phyloP scores from a whole-genome alignment of 2,113 vertebrate species.

The Ciconia boyciana region DNA sequence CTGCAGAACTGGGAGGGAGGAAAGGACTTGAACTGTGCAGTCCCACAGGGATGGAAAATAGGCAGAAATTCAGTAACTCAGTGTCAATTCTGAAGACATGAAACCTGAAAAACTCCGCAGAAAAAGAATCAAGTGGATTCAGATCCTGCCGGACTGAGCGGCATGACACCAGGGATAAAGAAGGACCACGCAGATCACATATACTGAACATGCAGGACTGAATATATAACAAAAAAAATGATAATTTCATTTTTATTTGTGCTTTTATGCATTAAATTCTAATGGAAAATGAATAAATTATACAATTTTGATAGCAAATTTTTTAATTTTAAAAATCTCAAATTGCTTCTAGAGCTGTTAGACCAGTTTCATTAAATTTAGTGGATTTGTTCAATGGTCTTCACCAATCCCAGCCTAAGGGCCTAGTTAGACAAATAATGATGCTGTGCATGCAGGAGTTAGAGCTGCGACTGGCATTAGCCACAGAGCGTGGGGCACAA shows the following conservation, averaged over 20 bases:
- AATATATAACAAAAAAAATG: not conserved
- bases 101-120: not conserved
- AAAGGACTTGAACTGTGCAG: not conserved
- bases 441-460: rapidly evolving
- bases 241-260: not conserved
- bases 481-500: not conserved
- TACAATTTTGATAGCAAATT: not conserved
- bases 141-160: not conserved
- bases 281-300: not conserved
- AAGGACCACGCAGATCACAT: rapidly evolving
- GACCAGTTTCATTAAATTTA: not conserved
- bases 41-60: not conserved
- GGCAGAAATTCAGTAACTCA: not conserved
- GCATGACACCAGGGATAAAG: not conserved
- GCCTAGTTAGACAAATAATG: not conserved
- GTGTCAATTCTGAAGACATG: not conserved
- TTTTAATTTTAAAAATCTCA: not conserved
- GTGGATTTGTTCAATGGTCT: not conserved
- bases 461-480: not conserved
- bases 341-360: not conserved
- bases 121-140: not conserved
- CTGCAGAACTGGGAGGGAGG: not conserved
- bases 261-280: not conserved
- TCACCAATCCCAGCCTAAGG: not conserved
- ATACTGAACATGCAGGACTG: not conserved